A percentile compares a stretch with the other conserved stretches of the same genome.
Evolutionary conservation across 1,140 invertebrate species (phyloP).

Genomic region (Latrodectus geometricus): DNA sequence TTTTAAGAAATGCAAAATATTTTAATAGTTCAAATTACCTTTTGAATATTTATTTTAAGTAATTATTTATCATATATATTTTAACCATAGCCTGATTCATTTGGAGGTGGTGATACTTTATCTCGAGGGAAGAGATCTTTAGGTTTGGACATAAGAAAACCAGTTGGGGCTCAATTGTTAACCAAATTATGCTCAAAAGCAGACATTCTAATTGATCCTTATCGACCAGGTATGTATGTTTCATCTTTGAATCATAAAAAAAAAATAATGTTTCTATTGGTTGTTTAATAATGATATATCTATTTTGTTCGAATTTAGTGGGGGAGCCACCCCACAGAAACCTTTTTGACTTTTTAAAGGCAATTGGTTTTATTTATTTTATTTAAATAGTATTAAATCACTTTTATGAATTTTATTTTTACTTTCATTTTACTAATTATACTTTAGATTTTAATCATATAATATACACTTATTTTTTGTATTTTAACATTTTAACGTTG

Average conservation of each 20-base stretch:
- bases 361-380: too few species aligned
- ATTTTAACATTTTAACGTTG: too few species aligned
- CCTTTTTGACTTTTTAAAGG: too few species aligned
- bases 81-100: conserved; percentile 49
- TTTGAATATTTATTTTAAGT: background rate
- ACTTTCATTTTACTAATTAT: too few species aligned
- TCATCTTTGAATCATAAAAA: background rate
- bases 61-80: conserved; percentile 3
- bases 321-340: too few species aligned
- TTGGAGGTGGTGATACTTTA: conserved; percentile 73
- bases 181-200: conserved; percentile 77
- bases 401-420: too few species aligned
- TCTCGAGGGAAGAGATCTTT: conserved; percentile 88
- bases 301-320: background rate
- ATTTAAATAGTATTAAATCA: too few species aligned
- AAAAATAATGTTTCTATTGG: background rate
- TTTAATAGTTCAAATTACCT: too few species aligned
- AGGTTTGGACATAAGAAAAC: conserved; percentile 84
- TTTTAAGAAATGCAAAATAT: too few species aligned
- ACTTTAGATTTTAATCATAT: too few species aligned
- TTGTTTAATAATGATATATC: background rate
- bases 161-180: conserved; percentile 78
- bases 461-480: too few species aligned
- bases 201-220: conserved; percentile 96
- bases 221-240: conserved; percentile 76